These are phyloP conservation scores for Aeoliscus strigatus DNA, from an alignment of 2,797 vertebrate genomes.

Conservation along the genomic window DNA sequence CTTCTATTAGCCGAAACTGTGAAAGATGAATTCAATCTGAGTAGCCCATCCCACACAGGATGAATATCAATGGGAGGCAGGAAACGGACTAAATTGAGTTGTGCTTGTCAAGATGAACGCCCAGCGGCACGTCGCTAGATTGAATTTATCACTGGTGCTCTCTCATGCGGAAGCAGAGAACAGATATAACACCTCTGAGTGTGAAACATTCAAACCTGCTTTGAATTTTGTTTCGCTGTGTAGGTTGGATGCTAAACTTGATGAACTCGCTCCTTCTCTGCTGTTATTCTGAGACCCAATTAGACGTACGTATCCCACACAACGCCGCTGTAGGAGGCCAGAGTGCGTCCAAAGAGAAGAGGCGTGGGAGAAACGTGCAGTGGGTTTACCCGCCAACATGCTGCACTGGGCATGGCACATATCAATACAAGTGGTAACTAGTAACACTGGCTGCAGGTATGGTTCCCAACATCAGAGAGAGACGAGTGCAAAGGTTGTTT, in stretches of 20 bases:
- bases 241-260: conserved; percentile 42
- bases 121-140: conserved; percentile 52
- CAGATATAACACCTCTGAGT: conserved; percentile 1
- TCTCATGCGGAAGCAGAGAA: not conserved
- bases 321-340: conserved; percentile 59
- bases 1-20: conserved; percentile 72
- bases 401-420: conserved; percentile 53
- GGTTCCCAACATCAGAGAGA: conserved; percentile 69
- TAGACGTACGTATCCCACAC: conserved; percentile 66
- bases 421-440: conserved; percentile 61
- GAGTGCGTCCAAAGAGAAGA: conserved; percentile 69
- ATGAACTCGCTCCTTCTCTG: conserved; percentile 45
- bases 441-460: conserved; percentile 71
- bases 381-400: conserved; percentile 59
- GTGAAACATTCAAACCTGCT: too few species aligned
- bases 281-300: conserved; percentile 71
- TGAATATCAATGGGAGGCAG: conserved; percentile 57
- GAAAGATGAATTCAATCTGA: conserved; percentile 77
- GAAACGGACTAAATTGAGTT: conserved; percentile 70
- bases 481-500: conserved; percentile 74
- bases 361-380: conserved; percentile 70
- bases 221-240: too few species aligned
- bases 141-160: conserved; percentile 47
- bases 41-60: too few species aligned
- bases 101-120: conserved; percentile 68